Base-by-base conservation (phyloP, 2,797 vertebrate species). In the Carduelis carduelis region DNA sequence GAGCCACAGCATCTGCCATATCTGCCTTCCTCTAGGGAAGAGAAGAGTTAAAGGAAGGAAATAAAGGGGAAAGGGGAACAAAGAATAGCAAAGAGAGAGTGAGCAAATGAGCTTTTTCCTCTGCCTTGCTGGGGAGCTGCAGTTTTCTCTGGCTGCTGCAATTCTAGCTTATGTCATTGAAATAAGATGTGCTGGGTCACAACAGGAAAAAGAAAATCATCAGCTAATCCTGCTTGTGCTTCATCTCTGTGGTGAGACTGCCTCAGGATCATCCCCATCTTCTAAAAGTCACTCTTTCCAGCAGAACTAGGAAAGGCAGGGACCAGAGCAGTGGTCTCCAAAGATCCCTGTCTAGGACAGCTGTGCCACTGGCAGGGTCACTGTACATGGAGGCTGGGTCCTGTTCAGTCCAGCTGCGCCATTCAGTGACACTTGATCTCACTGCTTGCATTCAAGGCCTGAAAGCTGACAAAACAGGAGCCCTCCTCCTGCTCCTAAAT, bases 311-410 rank as follows among this genome's bases (percentile, higher is more conserved):
- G 46, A 49, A 87, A 41, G 12, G 34, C 19, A 39, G 27, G 21
- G 8, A 34, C 15, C 44, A 66, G 35, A 41, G 12, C 2, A 5
- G 26, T 35, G 30, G 3, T 6, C 9, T 6, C 10, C 17, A 12
- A 2, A 68, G 52, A 75, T 46, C n/a, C 47, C 43, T 57, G 56
- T 34, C 66, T 15, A 37, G 47, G 24, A n/a, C 1, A 9, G 35
- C 55, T 79, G 57, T 2, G 2, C 21, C 66, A 20, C 70, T 18
- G 59, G 37, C 34, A 44, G 41, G 32, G 4, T 87, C 57, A 19
- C 26, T 2, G 23, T 4, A 2, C 11, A n/a, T 0, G 0, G 37
- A 61, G 3, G 8, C 55, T 57, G 80, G 4, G 13, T 43, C 39
- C 64, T 30, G 20, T 8, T 30, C 20, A 8, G 46, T 34, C 56